These are phyloP conservation scores for Thalassophryne amazonica DNA, from an alignment of 2,797 vertebrate species.

Conservation along the genomic window DNA sequence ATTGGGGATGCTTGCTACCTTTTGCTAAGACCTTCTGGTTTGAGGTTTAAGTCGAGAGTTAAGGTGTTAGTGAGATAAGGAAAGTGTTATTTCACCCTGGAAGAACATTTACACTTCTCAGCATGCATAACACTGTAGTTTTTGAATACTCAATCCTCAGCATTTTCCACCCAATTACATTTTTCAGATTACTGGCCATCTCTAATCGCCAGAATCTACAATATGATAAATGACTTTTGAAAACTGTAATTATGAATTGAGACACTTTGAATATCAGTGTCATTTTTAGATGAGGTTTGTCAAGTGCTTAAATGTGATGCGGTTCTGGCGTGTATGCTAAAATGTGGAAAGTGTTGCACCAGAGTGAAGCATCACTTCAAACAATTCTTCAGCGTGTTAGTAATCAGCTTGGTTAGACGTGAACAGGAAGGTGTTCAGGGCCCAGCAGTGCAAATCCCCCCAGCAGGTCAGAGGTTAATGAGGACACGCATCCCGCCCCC, in stretches of 20 bases:
- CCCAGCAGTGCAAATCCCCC: constrained; percentile 74
- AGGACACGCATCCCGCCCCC: constrained; percentile 68
- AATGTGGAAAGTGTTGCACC: constrained; percentile 20
- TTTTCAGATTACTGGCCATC: background rate
- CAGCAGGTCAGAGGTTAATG: constrained; percentile 52
- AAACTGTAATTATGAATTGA: background rate
- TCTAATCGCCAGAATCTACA: background rate
- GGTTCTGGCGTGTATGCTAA: background rate
- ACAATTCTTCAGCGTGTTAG: constrained; percentile 29
- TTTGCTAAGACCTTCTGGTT: constrained; percentile 11
- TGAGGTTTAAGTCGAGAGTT: constrained; percentile 41
- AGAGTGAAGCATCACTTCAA: constrained; percentile 21
- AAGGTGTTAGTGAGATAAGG: constrained; percentile 59
- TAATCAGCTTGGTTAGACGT: constrained; percentile 56
- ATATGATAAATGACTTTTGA: background rate
- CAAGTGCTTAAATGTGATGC: background rate
- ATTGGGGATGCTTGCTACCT: constrained; percentile 13
- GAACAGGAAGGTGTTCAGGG: constrained; percentile 55
- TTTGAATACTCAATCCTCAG: background rate
- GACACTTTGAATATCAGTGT: background rate
- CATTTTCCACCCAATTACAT: no score
- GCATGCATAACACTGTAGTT: constrained; percentile 12
- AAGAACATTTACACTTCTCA: constrained; percentile 23
- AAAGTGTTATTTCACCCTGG: constrained; percentile 52
- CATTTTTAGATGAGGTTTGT: background rate